These are phyloP conservation scores for Copsychus sechellarum DNA, from an alignment of 2,113 vertebrate genomes.

Conservation along the genomic window DNA sequence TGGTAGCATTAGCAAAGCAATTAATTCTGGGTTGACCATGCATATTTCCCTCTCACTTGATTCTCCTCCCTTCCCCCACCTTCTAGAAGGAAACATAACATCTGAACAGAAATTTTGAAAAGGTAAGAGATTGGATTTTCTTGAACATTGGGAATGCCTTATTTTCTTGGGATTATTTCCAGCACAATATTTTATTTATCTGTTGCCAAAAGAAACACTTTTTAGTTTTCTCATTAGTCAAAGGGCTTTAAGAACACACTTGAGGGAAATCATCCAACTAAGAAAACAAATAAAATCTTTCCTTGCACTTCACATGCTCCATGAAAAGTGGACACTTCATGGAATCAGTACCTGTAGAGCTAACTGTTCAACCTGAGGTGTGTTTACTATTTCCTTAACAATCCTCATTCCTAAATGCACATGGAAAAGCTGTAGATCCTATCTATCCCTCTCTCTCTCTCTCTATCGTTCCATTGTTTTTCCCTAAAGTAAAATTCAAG, in stretches of 20 bases:
- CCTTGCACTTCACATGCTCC: background rate
- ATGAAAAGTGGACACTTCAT: background rate
- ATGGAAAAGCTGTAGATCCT: background rate
- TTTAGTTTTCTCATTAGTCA: slow-evolving; percentile 1
- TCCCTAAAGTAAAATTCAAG: background rate
- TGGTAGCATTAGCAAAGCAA: slow-evolving; percentile 8
- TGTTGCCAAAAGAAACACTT: slow-evolving; percentile 44
- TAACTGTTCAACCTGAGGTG: background rate
- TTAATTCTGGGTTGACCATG: background rate
- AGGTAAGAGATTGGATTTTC: background rate
- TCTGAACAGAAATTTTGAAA: background rate
- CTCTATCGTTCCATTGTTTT: background rate
- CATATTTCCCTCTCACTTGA: background rate
- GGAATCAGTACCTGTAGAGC: background rate
- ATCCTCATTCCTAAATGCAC: background rate
- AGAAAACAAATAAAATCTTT: slow-evolving; percentile 9
- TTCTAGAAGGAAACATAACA: background rate
- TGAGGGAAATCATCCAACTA: slow-evolving; percentile 46
- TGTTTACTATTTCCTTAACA: background rate
- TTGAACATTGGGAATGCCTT: background rate
- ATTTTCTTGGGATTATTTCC: background rate
- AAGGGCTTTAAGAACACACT: background rate
- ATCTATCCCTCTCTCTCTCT: background rate
- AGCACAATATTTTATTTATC: slow-evolving; percentile 12
- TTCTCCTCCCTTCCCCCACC: background rate